Base-by-base conservation (phyloP, 1,140 invertebrate genomes). In the Brachionus plicatilis region DNA sequence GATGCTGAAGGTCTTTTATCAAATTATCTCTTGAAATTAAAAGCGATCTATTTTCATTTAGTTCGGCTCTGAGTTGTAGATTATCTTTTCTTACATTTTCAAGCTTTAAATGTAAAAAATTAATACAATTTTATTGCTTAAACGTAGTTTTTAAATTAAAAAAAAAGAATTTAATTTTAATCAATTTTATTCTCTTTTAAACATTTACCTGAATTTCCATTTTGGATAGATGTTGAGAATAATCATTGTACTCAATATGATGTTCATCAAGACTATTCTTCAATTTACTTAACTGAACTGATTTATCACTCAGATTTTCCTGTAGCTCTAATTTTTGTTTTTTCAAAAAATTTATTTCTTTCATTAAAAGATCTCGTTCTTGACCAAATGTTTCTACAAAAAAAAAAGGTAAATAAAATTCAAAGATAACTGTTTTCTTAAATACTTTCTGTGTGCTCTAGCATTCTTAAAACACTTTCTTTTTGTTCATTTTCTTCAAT, bases 11-110 rank as follows among this genome's bases (percentile, higher is more conserved):
- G 12, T 76, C 72, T 53, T 76, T 76, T 20, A 76, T 76, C 20
- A 76, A 27, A 47, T 76, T 76, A 37, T 76, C 72, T 12, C 72
- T 47, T 4, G 72, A 76, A 50, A 76, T 76, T 27, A 76, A 12
- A n/a, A 50, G 33, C 5, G 72, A 47, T 76, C 72, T n/a, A 50
- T 9, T 27, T 37, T 76, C 72, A 50, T 76, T 76, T 76, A 76
- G 27, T 50, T 76, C 72, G 9, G 72, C 72, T 76, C 72, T 76
- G 29, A 76, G n/a, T 50, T 76, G 41, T 9, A 76, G 47, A 27
- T 76, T 76, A 29, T 76, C 72, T 76, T 37, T 76, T 50, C 72
- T 76, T 27, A 76, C 72, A 76, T 76, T 76, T 76, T 76, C 72
- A 14, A 72, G 68, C 68, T 72, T 17, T 43, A 24, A 72, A 41